These are phyloP conservation scores for Cynocephalus volans DNA, from an alignment of 2,113 vertebrate genomes.

Conservation along the genomic window DNA sequence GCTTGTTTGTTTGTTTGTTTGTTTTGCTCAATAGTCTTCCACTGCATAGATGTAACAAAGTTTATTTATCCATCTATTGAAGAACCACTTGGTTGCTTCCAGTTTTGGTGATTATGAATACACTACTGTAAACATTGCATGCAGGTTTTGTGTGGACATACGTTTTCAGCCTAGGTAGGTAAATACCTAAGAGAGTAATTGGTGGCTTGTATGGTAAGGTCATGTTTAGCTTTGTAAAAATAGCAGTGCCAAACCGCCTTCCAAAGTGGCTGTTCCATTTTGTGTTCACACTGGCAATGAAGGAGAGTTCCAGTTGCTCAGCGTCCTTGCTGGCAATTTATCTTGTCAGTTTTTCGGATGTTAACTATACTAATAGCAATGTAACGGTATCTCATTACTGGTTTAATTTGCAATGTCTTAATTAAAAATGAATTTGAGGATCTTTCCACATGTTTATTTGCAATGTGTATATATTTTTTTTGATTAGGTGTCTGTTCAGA, in stretches of 20 bases:
- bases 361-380: background rate
- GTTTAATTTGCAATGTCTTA: background rate
- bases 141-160: background rate
- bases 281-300: background rate
- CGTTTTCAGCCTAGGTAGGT: background rate
- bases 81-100: background rate
- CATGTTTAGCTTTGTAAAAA: background rate
- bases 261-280: background rate
- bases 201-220: background rate
- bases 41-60: background rate
- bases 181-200: background rate
- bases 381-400: background rate
- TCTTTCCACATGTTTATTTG: background rate
- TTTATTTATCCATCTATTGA: background rate
- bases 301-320: background rate
- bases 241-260: background rate
- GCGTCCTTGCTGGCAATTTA: background rate
- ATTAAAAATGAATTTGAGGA: background rate
- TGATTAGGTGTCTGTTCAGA: no score
- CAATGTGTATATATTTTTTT: no score
- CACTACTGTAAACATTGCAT: background rate
- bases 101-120: background rate
- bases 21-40: background rate
- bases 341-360: background rate
- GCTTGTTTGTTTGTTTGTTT: no score